phyloP scores from a whole-genome alignment of 2,797 vertebrate species.

The Petrocephalus schoutedeni region DNA sequence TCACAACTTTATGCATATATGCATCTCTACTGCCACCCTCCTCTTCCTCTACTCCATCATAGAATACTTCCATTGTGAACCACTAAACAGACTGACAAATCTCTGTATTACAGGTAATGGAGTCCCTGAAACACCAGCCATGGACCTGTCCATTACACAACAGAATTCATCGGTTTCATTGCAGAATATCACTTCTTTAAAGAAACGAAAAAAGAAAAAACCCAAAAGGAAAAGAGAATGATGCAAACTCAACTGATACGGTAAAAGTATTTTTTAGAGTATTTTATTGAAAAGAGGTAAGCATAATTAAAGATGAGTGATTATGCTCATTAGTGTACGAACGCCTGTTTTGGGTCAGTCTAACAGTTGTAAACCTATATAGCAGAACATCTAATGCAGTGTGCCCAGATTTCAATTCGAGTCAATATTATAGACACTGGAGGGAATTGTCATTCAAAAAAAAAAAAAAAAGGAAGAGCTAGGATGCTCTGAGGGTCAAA shows the following conservation, averaged over 20 bases:
- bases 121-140: neutral
- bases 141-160: neutral
- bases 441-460: neutral
- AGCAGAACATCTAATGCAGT: neutral
- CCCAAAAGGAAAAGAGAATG: neutral
- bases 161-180: neutral
- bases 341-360: neutral
- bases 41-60: neutral
- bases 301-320: constrained; percentile 12
- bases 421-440: neutral
- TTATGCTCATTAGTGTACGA: constrained; percentile 9
- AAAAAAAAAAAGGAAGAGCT: neutral
- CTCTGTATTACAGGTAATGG: neutral
- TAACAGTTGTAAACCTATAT: neutral
- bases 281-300: neutral
- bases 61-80: neutral
- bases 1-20: neutral
- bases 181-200: neutral
- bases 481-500: neutral
- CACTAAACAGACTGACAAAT: neutral
- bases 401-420: neutral
- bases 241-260: neutral
- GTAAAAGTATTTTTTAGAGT: neutral
- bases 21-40: neutral
- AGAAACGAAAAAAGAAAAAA: neutral